A percentile compares a stretch with the other conserved stretches of the same genome.
These are phyloP conservation scores for Coracopsis vasa DNA, from an alignment of 2,113 vertebrate genomes.

Conservation along the genomic window DNA sequence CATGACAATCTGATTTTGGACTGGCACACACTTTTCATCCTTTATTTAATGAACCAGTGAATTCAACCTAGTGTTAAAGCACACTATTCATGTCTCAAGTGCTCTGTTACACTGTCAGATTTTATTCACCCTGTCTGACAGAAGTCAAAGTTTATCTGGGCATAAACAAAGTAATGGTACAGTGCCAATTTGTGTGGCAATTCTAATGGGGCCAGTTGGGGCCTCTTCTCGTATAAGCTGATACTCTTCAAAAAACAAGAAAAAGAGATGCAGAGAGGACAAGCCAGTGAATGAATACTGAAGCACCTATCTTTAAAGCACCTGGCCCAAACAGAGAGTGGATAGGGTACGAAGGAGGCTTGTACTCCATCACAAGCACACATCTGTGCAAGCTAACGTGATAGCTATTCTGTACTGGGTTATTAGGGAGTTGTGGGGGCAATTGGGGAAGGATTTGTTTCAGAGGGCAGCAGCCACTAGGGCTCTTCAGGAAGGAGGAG, in stretches of 20 bases:
- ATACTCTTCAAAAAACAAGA: background rate
- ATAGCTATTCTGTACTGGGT: background rate
- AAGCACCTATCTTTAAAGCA: background rate
- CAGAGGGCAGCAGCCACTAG: background rate
- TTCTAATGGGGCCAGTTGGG: background rate
- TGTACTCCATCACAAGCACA: background rate
- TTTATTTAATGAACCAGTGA: background rate
- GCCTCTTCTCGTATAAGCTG: background rate
- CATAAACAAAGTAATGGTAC: background rate
- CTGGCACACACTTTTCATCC: background rate
- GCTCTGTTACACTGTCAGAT: background rate
- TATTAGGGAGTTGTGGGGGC: background rate
- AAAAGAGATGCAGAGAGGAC: background rate
- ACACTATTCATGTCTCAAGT: background rate
- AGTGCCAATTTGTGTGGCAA: background rate
- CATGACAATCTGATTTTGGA: background rate
- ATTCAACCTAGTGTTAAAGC: background rate
- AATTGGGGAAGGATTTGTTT: background rate
- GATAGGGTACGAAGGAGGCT: background rate
- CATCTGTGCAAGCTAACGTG: background rate
- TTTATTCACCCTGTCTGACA: background rate
- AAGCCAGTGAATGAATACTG: background rate
- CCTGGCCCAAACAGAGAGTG: background rate
- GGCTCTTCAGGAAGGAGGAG: background rate
- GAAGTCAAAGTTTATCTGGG: conserved; percentile 10